Base-by-base conservation (phyloP, 1,140 invertebrate genomes). In the Araneus ventricosus region DNA sequence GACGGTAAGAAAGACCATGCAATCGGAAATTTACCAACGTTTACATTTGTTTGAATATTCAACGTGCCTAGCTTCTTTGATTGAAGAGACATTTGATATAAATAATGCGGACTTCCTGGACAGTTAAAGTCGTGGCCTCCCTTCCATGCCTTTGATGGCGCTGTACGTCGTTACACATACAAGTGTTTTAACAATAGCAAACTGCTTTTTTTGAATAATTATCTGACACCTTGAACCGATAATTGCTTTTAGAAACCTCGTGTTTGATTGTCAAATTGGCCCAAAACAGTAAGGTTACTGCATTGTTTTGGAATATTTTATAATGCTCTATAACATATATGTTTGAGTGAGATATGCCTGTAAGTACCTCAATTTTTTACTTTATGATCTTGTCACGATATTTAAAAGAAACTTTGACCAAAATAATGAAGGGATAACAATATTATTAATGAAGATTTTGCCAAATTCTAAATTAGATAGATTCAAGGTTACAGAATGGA, bases 21-120 rank as follows among this genome's bases (percentile, higher is more conserved):
- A 22, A 87, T 87, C 8, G n/a, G 63, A 45, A 87, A 63, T n/a
- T 57, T 8, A 20, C 14, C 20, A 27, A 61, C 52, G 45, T 39
- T n/a, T n/a, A 37, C 37, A n/a, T 61, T 61, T 61, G n/a, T 87
- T 87, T 87, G 57, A 87, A 87, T 87, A 87, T 30, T 5, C 85
- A 87, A 61, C 34, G 34, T 87, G 85, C 7, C 85, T 24, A 20
- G 85, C 14, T 45, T 61, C 27, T 63, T 59, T 87, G 85, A 87
- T 87, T 39, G 85, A 61, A 87, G 85, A 87, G 85, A 87, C n/a
- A n/a, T 87, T 61, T 61, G 80, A 39, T 52, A 41, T 82, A 45
- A 45, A 41, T 41, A 82, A 52, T 82, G 39, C 27, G 39, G n/a
- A 82, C 80, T 82, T 82, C 80, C 80, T 41, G 80, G 80, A 52